Percentiles rank a stretch among this genome's conserved stretches.
These are phyloP conservation scores for Prolemur simus DNA, from an alignment of 2,113 vertebrate species.

Conservation along the genomic window DNA sequence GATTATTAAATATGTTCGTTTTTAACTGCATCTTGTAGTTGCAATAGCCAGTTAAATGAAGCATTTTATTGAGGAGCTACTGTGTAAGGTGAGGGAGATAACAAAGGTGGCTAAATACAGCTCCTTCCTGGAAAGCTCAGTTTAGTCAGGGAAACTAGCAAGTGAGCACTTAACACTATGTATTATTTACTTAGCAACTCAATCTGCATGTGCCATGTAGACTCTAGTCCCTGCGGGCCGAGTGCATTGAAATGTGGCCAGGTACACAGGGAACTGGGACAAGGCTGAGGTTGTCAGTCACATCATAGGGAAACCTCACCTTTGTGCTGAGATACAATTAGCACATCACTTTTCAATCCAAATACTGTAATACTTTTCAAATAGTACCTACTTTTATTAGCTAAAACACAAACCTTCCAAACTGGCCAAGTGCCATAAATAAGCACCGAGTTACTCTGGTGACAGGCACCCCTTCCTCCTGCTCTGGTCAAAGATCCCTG, in stretches of 20 bases:
- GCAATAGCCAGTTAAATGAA: background rate
- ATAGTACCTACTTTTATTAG: background rate
- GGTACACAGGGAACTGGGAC: background rate
- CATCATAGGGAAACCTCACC: background rate
- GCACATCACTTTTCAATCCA: constrained; percentile 12
- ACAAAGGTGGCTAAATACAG: background rate
- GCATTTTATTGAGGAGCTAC: background rate
- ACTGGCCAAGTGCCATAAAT: background rate
- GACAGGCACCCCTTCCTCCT: background rate
- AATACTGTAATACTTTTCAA: background rate
- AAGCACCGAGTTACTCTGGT: background rate
- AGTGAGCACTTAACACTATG: background rate
- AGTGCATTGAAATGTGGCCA: background rate
- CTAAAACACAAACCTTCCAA: background rate
- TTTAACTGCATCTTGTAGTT: background rate
- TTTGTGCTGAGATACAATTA: background rate
- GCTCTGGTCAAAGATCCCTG: background rate
- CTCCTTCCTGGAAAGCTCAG: background rate
- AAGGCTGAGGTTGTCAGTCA: background rate
- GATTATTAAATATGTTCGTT: background rate
- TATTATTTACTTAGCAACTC: background rate
- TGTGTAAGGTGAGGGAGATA: background rate
- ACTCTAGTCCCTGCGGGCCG: background rate
- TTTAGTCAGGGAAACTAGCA: background rate
- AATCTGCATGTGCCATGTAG: background rate